A percentile compares a stretch with the other conserved stretches of the same genome.
Evolutionary conservation across 1,140 invertebrate genomes (phyloP).

Genomic region (Cylas formicarius): DNA sequence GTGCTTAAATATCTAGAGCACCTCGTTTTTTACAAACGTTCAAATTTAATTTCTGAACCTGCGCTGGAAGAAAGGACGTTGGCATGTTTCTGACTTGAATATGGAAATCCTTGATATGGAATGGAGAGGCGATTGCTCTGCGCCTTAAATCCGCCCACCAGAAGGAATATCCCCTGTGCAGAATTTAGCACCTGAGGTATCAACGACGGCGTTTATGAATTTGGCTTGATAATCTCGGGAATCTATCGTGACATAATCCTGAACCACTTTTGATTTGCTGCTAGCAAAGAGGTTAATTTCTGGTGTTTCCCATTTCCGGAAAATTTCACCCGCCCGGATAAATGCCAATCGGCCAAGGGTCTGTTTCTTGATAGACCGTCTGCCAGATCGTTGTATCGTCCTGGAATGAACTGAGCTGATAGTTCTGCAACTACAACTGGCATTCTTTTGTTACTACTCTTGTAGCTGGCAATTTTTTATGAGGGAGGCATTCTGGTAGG

Average conservation of each 20-base stretch:
- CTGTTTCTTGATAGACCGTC: constrained; percentile 8
- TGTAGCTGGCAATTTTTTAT: neutral
- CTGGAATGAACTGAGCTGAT: constrained; percentile 4
- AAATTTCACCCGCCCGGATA: constrained; percentile 5
- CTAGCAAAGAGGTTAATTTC: constrained; percentile 17
- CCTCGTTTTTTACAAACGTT: constrained; percentile 14
- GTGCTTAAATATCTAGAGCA: constrained; percentile 6
- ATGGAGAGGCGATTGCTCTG: constrained; percentile 27
- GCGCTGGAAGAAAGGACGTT: constrained; percentile 1
- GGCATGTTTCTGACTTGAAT: constrained; percentile 7
- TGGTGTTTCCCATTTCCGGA: constrained; percentile 16
- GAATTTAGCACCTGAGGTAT: constrained; percentile 29
- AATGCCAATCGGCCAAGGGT: constrained; percentile 7
- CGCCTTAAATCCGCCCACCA: constrained; percentile 36
- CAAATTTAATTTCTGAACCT: constrained; percentile 4
- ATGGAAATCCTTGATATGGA: constrained; percentile 22
- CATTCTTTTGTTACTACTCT: neutral
- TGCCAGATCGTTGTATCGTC: constrained; percentile 4
- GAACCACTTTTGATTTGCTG: constrained; percentile 9
- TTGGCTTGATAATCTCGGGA: constrained; percentile 8
- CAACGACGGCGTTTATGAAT: constrained; percentile 27
- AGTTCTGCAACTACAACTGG: neutral
- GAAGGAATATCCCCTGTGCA: constrained; percentile 35
- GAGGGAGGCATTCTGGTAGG: neutral
- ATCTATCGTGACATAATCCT: constrained; percentile 13